Evolutionary conservation across 2,888 invertebrate genomes (phyloP), one percentile per base, ranked within the genome.

Genomic region (Hyposoter dolosus): DNA sequence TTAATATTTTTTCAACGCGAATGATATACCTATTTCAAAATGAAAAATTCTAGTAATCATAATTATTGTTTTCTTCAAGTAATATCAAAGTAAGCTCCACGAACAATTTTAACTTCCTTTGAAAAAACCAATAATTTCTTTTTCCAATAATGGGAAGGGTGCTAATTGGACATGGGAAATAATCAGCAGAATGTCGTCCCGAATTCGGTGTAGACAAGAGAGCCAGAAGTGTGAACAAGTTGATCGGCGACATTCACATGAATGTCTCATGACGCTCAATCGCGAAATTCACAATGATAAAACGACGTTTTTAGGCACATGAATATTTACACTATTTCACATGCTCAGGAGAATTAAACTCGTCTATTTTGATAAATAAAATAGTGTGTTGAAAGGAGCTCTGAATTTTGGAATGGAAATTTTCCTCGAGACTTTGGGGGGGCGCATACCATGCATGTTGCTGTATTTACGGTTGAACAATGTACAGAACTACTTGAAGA

Each of bases 1-100:
- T 63, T 71, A 63, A 71, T 72, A 82, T 82, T 82, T 77, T 77
- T 77, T 40, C 71, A 82, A 82, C 71, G 50, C 65, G 77, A 77
- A 82, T 82, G 3, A 28, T 40, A 23, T 69, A 82, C 69, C 40
- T 23, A 63, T 56, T 75, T 60, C 75, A 10, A 60, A 75, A 82
- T 76, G 23, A 17, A 32, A 53, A 17, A 15, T 17, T n/a, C 17
- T 19, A 50, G 63, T 40, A 47, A 71, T 53, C 35, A 50, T n/a
- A 12, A 10, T 63, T 35, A 35, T 32, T 28, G n/a, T 6, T 19
- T 71, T 50, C 35, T 35, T 35, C 53, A 35, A 10, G 5, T 40
- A 0, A 1, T 12, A 40, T 53, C 7, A 35, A 56, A 12, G 40
- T 40, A 12, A 6, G 3, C 17, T 17, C 17, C n/a, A 10, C 45